Evolutionary conservation across 2,797 vertebrate species (phyloP), one percentile per base, ranked within the genome.

Genomic region (Spea hammondii): DNA sequence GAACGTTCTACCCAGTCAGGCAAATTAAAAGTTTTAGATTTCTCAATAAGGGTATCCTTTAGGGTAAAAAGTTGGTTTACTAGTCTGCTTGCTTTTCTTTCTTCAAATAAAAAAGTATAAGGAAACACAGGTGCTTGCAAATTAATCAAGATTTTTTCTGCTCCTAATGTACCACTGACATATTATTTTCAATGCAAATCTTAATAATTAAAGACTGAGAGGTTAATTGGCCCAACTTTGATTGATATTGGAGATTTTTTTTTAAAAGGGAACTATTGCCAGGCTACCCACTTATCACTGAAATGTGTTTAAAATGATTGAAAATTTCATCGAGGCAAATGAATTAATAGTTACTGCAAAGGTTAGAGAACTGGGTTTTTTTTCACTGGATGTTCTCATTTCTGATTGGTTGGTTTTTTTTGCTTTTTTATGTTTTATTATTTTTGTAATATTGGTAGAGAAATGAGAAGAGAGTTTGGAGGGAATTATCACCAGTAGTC

Each of bases 1-100:
- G 60, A 72, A 74, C 65, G 12, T 73, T 45, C 55, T 74, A 68
- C 70, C 44, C n/a, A 60, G 8, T 74, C 62, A 69, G 10, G 50
- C 49, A 13, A 9, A 74, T 69, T 64, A 74, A 74, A 74, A 62
- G 57, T 62, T 74, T 74, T 57, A 32, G 4, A 78, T 14, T 66
- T 47, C 17, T 5, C 32, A 13, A 8, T 72, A 12, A n/a, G 50
- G 5, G 6, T 12, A 74, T 59, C 14, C 54, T 46, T 73, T 51
- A 48, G 70, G 62, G 62, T 47, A 65, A 77, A 77, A 72, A 48
- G 59, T 62, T 45, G 55, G 1, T 5, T 65, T 32, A 53, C 0
- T 5, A 1, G 13, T 10, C 32, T 57, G 11, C 14, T 14, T 55
- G 67, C 53, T 57, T 72, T n/a, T 2, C 8, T 48, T 45, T 70